Evolutionary conservation across 2,888 invertebrate genomes (phyloP), one percentile per base, ranked within the genome.

Genomic region (Lycia hirtaria): DNA sequence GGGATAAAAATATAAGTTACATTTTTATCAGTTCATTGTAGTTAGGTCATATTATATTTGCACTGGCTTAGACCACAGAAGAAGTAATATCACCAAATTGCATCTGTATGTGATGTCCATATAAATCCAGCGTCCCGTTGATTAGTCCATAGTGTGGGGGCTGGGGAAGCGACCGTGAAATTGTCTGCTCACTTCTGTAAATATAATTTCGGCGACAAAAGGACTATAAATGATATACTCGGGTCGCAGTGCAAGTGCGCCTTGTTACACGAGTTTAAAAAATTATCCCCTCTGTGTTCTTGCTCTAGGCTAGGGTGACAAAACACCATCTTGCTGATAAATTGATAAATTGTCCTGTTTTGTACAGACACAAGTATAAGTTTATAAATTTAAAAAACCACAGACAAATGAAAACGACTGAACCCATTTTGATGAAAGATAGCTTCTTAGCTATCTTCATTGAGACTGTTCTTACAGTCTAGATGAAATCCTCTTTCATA

Each of bases 161-260:
- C 84, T 89, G 71, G 81, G 80, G 89, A 87, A 89, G 89, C 87
- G 87, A 91, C 81, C 92, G 90, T 92, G 92, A 92, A 92, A 92
- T 92, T 92, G 91, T 92, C 92, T 90, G 90, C 87, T 92, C 91
- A 89, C 90, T 92, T 92, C 88, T 92, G 91, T 91, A 92, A 92
- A 92, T 92, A 92, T 92, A 89, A 92, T 92, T 92, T 92, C 79
- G 89, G 85, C 83, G 89, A 92, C 92, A 92, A 92, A 92, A 91
- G 91, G 91, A 86, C 89, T 87, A 89, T 87, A 87, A 90, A 90
- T 88, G 90, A 89, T 89, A 90, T 78, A 85, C 82, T 81, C 84
- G 88, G 85, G 87, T 81, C 85, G 80, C 73, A 74, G 79, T 81
- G 83, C 87, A 86, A 85, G 86, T 85, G 86, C 75, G 79, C 79